Evolutionary conservation across 2,888 invertebrate species (phyloP).

Genomic region (Platypus cylindrus): DNA sequence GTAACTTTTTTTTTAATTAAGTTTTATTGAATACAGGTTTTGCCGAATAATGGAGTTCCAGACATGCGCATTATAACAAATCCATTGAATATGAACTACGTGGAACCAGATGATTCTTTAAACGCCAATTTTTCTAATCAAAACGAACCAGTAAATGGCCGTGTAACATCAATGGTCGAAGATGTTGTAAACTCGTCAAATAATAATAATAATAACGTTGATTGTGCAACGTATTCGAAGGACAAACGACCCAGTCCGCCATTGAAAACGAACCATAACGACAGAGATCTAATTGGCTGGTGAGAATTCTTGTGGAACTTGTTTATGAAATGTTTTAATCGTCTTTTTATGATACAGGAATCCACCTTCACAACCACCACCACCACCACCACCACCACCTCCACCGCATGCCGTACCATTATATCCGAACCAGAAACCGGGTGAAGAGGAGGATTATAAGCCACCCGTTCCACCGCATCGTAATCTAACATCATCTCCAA

Average conservation of each 20-base stretch:
- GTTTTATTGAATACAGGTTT: constrained; percentile 4
- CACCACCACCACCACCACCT: constrained; percentile 32
- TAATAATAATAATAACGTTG: too few relatives aligned
- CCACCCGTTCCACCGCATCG: constrained; percentile 84
- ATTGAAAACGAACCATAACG: too few relatives aligned
- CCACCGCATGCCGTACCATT: constrained; percentile 39
- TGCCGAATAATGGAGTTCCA: constrained; percentile 16
- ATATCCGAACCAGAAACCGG: constrained; percentile 6
- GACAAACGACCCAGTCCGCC: too few relatives aligned
- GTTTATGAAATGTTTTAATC: too few relatives aligned
- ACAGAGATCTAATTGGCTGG: constrained; percentile 29
- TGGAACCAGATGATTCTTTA: constrained; percentile 49
- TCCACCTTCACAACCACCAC: too few relatives aligned
- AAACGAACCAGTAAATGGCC: too few relatives aligned
- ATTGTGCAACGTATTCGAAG: too few relatives aligned
- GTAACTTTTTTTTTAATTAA: neutral
- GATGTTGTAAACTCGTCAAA: too few relatives aligned
- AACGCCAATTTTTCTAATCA: constrained; percentile 63
- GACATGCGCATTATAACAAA: constrained; percentile 69
- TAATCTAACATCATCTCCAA: constrained; percentile 38
- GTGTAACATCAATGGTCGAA: too few relatives aligned
- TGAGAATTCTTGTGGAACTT: too few relatives aligned
- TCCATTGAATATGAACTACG: constrained; percentile 59
- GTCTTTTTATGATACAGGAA: too few relatives aligned
- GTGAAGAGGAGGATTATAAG: constrained; percentile 51